Percentiles rank a stretch among this genome's conserved stretches.
Conservation (phyloP, 2,888 invertebrate species). For the Diarsia mendica region DNA sequence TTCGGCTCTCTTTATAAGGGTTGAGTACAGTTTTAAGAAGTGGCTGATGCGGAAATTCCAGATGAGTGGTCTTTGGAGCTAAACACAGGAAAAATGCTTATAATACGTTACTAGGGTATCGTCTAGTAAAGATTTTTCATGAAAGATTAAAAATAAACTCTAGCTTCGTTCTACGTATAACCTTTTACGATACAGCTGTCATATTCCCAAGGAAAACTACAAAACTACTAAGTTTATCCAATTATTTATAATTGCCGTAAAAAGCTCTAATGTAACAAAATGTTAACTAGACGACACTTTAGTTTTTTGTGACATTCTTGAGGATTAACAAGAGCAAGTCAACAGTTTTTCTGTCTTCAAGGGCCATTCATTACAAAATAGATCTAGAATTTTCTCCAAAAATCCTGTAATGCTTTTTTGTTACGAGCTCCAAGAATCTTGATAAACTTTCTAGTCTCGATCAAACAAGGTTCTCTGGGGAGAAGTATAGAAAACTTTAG, state of each 20-base stretch:
- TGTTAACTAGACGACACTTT: constrained; percentile 7
- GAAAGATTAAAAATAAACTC: constrained; percentile 3
- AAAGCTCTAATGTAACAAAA: background rate
- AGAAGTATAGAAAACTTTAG: constrained; percentile 47
- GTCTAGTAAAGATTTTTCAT: background rate
- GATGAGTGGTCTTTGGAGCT: constrained; percentile 38
- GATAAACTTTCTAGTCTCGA: constrained; percentile 51
- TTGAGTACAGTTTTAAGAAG: constrained; percentile 52
- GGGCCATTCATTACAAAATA: constrained; percentile 25
- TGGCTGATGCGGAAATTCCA: constrained; percentile 55
- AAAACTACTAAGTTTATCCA: background rate
- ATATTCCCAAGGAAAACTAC: background rate
- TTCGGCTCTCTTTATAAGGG: constrained; percentile 47
- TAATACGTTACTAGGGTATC: constrained; percentile 10
- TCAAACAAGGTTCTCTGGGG: constrained; percentile 46
- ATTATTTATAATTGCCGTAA: constrained; percentile 13
- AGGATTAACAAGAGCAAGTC: constrained; percentile 1
- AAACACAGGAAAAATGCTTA: constrained; percentile 15
- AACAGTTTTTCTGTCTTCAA: constrained; percentile 1
- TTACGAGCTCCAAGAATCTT: constrained; percentile 44
- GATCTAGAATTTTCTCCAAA: constrained; percentile 21
- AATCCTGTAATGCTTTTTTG: constrained; percentile 23
- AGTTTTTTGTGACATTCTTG: background rate
- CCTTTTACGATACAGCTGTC: background rate
- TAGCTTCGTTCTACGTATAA: background rate